Evolutionary conservation across 2,888 invertebrate genomes (phyloP), one percentile per base, ranked within the genome.

Genomic region (Dichetophora obliterata): DNA sequence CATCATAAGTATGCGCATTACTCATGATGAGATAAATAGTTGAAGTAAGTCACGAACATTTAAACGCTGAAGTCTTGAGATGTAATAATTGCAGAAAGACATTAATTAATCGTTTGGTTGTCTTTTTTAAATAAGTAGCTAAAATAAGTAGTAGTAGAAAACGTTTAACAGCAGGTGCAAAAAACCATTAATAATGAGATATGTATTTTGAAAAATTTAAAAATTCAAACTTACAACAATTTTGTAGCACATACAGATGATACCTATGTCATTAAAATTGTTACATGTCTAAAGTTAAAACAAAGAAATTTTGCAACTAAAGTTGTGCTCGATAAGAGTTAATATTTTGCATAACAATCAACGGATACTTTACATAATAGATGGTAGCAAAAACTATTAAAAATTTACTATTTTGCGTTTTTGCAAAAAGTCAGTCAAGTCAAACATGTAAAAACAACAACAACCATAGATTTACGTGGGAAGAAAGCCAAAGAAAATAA

Each of bases 21-120:
- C 22, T 6, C 71, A 19, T n/a, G 19, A 19, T 19, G 57, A 16
- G 70, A 79, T 76, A 74, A 74, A 43, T 71, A 14, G 74, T 71
- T 71, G 81, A 84, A 82, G 82, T 85, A 84, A 86, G 85, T 84
- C 86, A 84, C 86, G 85, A 85, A 79, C 83, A 80, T 52, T 77
- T 72, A 72, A 31, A 9, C 57, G 22, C 22, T 31, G 70, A 34
- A 16, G 6, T 34, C 69, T 24, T 63, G 11, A 6, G 43, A 43
- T 43, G 43, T 43, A 11, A 8, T 43, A 11, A 11, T 43, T 43
- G 43, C 43, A 43, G 43, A 43, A 14, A 43, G 43, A 43, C 43
- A 43, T 43, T 43, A 43, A 43, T 43, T 43, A 43, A 43, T 43
- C 43, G 14, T 43, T 11, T 43, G n/a, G n/a, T n/a, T n/a, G n/a